These are phyloP conservation scores for Tor tambroides DNA, from an alignment of 2,113 vertebrate genomes.

Conservation along the genomic window DNA sequence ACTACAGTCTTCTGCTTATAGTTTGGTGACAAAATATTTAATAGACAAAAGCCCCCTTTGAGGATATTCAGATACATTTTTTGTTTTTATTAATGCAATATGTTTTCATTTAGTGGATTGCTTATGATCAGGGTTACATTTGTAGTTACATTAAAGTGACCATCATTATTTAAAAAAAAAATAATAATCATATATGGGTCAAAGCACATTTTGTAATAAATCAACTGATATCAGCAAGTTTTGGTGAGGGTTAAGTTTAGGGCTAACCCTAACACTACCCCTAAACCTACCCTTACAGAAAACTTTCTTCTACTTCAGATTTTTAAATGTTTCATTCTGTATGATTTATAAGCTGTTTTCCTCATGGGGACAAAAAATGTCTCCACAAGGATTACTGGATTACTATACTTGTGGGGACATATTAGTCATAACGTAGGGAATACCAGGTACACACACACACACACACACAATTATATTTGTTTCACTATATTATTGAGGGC, in stretches of 20 bases:
- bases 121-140: neutral
- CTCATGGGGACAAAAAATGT: too few relatives aligned
- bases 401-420: too few relatives aligned
- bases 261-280: too few relatives aligned
- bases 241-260: neutral
- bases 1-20: neutral
- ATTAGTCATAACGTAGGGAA: too few relatives aligned
- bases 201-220: neutral
- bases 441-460: neutral
- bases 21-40: neutral
- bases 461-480: neutral
- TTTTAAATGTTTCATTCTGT: too few relatives aligned
- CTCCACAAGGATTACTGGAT: too few relatives aligned
- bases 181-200: too few relatives aligned
- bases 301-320: too few relatives aligned
- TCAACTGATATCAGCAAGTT: neutral
- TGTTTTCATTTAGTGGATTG: neutral
- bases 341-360: too few relatives aligned
- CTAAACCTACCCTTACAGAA: too few relatives aligned
- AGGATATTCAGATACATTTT: neutral
- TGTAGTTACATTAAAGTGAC: neutral
- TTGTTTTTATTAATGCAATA: neutral
- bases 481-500: neutral
- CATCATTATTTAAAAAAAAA: neutral
- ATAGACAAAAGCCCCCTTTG: neutral